Percentiles rank a stretch among this genome's conserved stretches.
Conservation (phyloP, 53 echinoderm and acorn worm species). For the Stichopus horrens region DNA sequence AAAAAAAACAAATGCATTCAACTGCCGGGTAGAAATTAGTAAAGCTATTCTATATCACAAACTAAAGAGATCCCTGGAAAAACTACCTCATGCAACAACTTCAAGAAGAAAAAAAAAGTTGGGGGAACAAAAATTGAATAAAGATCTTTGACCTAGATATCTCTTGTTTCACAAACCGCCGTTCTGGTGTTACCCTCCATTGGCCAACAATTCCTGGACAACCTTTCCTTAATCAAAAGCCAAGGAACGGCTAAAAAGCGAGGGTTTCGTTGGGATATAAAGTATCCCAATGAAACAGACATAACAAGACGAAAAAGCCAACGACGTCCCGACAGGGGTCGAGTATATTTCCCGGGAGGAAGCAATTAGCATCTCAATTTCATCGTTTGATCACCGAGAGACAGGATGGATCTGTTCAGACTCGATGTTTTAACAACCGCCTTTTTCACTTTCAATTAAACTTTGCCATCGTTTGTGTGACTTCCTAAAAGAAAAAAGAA, state of each 20-base stretch:
- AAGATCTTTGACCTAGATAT: background rate
- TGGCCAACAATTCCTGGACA: background rate
- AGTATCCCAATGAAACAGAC: background rate
- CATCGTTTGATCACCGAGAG: background rate
- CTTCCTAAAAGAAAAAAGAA: background rate
- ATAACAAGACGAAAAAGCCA: background rate
- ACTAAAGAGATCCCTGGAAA: no score
- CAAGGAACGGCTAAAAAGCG: background rate
- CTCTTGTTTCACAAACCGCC: background rate
- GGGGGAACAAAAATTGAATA: background rate
- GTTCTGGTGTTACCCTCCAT: background rate
- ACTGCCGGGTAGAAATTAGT: no score
- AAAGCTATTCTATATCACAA: no score
- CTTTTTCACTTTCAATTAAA: background rate
- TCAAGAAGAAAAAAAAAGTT: no score
- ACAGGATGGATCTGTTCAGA: background rate
- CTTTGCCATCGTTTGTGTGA: background rate
- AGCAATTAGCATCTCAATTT: background rate
- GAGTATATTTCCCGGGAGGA: background rate
- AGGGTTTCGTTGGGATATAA: background rate
- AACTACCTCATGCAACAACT: no score
- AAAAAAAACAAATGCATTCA: no score
- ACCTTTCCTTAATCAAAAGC: background rate
- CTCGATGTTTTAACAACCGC: background rate
- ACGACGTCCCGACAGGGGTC: background rate